Evolutionary conservation across 2,888 invertebrate genomes (phyloP).

Genomic region (Drosophila fungiperda): DNA sequence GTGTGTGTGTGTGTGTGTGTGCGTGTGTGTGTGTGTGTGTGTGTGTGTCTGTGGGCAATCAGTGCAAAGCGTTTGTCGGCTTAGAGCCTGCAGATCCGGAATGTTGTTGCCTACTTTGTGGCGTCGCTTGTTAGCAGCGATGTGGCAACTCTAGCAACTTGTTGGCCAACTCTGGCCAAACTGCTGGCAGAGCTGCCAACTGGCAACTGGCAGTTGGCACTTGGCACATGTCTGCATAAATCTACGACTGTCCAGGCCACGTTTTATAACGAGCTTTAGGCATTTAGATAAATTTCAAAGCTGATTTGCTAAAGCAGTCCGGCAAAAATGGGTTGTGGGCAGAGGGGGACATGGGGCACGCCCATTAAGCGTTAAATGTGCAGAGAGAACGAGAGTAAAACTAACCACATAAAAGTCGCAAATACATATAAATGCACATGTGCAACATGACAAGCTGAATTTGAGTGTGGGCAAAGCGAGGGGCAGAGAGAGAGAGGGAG

Average conservation of each 20-base stretch:
- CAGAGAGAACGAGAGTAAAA: constrained; percentile 57
- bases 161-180: constrained; percentile 28
- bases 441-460: constrained; percentile 71
- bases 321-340: neutral
- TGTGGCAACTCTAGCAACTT: constrained; percentile 24
- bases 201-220: constrained; percentile 55
- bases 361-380: constrained; percentile 72
- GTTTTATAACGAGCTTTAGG: constrained; percentile 76
- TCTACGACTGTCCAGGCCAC: constrained; percentile 59
- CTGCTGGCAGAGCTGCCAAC: constrained; percentile 23
- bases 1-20: constrained; percentile 15
- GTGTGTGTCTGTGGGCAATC: constrained; percentile 58
- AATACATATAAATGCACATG: constrained; percentile 55
- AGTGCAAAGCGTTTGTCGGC: constrained; percentile 54
- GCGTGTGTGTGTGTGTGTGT: constrained; percentile 9
- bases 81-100: constrained; percentile 59
- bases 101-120: constrained; percentile 64
- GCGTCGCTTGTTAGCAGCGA: constrained; percentile 18
- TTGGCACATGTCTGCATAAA: constrained; percentile 71
- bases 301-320: constrained; percentile 66
- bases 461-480: constrained; percentile 45
- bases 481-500: neutral
- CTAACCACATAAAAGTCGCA: constrained; percentile 76
- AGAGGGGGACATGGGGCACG: constrained; percentile 15
- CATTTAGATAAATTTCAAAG: constrained; percentile 80